These are phyloP conservation scores for Parambassis ranga DNA, from an alignment of 2,797 vertebrate genomes.

Conservation along the genomic window DNA sequence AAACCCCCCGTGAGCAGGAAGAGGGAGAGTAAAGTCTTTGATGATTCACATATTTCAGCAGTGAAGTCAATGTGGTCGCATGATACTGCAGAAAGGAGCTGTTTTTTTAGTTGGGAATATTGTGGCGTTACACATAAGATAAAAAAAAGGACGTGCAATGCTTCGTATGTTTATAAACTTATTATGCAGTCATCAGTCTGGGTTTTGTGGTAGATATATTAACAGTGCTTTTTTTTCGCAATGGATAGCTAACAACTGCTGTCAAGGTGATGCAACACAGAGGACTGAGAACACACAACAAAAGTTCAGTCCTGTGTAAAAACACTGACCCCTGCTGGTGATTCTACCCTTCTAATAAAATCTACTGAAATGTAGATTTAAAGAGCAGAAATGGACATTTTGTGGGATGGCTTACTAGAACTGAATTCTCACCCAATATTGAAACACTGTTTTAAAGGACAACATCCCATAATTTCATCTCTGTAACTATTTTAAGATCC, in stretches of 20 bases:
- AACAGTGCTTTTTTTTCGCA: background rate
- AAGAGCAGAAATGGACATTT: too few species aligned
- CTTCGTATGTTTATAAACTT: background rate
- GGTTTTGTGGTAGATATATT: background rate
- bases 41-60: slow-evolving; percentile 53
- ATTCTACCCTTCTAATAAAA: too few species aligned
- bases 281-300: slow-evolving; percentile 11
- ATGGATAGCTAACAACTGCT: slow-evolving; percentile 5
- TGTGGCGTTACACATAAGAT: background rate
- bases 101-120: slow-evolving; percentile 11
- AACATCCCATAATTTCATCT: too few species aligned
- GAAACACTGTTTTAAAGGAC: too few species aligned
- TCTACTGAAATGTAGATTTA: too few species aligned
- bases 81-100: slow-evolving; percentile 21
- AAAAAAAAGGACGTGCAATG: background rate
- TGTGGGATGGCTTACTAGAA: too few species aligned
- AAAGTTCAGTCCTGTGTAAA: slow-evolving; percentile 36
- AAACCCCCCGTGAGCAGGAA: slow-evolving; percentile 47
- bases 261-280: slow-evolving; percentile 34
- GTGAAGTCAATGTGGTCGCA: slow-evolving; percentile 54
- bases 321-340: slow-evolving; percentile 81
- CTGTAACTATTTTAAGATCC: too few species aligned
- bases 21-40: slow-evolving; percentile 48
- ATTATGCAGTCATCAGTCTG: background rate
- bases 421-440: too few species aligned